Evolutionary conservation across 2,888 invertebrate genomes (phyloP), one percentile per base, ranked within the genome.

Genomic region (Drosophila suboccidentalis): DNA sequence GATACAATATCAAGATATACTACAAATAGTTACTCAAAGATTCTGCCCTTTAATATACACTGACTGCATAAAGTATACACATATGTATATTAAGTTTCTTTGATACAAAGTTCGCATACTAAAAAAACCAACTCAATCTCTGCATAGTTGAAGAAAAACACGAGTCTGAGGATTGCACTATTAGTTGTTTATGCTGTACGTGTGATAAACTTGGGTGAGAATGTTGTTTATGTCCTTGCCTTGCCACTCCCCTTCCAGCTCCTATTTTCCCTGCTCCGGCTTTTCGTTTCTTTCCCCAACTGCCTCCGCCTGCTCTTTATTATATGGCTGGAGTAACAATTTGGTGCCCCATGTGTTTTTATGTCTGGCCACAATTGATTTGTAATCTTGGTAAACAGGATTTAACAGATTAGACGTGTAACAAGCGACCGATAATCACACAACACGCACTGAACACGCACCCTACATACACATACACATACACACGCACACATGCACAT

Each of bases 401-500:
- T 87, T 89, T 87, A 89, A 82, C 86, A 87, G 86, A 89, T 86
- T 86, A 89, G 82, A 85, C 88, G 80, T 85, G 84, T 84, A 87
- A 87, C 89, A 89, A 82, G 85, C 79, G 71, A 66, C 73, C 86
- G 77, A 85, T 89, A 87, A 80, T 81, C 88, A 78, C 82, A 80
- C 80, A 76, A 76, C 72, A 80, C 80, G 75, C 79, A 65, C 61
- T 69, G 70, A 70, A 66, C 67, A 75, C 71, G 64, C 80, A 66
- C 58, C 61, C 80, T 50, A 63, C 61, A 39, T 36, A 36, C 50
- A 63, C 66, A 29, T 51, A 63, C 43, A 22, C 32, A 38, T 43
- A n/a, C 17, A 29, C 57, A 32, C 32, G 8, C 38, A 41, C 17
- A n/a, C 39, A 49, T 34, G 19, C 17, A n/a, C 39, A 49, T 29